Base-by-base conservation (phyloP, 2,797 vertebrate genomes). In the Harpagifer antarcticus region DNA sequence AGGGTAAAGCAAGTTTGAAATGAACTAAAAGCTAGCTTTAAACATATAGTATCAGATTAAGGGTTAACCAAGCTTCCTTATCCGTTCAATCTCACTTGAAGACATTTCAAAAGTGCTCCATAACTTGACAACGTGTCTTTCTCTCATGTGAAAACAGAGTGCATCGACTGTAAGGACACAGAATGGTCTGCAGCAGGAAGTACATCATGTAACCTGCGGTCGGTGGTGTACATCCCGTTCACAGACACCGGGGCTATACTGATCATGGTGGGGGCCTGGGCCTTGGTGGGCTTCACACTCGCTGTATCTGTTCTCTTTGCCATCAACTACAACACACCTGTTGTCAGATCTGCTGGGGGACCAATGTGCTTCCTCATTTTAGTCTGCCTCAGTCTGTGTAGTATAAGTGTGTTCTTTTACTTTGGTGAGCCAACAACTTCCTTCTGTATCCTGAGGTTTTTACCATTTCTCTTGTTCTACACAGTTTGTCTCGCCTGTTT, bases 311-410 rank as follows among this genome's bases (percentile, higher is more conserved):
- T 90, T 10, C 85, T 97, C 77, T 97, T 97, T 3, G 78, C 83
- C 23, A 17, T 85, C 20, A 91, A 96, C 9, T 71, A 83, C 44
- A 87, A 95, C 84, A 96, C 96, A 0, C 96, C 96, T 0, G 92
- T 98, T 2, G 97, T 96, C 54, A 96, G 88, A 88, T 96, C 96
- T 0, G 95, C 97, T 0, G 97, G 96, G 0, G 96, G 96, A 15
- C 91, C 83, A 20, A 93, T 94, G 91, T 97, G 96, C 82, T 96
- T 97, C 83, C 87, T 96, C 31, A 96, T 96, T 94, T 83, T 98
- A 62, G 90, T 84, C 5, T 93, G 95, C 37, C 87, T 96, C 76
- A 84, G 83, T 37, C 66, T 87, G 0, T 89, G 86, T 16, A 87
- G 90, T 68, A 11, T 91, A 17, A 95, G 96, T 75, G 74, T 96